phyloP scores from a whole-genome alignment of 2,797 vertebrate genomes.

The Chelon auratus region DNA sequence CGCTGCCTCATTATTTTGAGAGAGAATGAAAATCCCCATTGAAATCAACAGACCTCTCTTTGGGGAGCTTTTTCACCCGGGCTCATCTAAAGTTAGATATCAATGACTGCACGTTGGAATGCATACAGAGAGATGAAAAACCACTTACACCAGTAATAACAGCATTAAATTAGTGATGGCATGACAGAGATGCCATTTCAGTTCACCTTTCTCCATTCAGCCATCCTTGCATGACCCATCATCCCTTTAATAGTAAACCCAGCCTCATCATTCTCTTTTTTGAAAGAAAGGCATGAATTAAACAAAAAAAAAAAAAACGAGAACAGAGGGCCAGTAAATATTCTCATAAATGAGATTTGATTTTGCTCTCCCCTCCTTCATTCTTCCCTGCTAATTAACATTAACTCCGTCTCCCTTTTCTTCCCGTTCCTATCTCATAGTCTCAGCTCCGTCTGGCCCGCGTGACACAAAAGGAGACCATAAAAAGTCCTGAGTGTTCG shows the following conservation, averaged over 20 bases:
- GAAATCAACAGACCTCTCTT: conserved; percentile 48
- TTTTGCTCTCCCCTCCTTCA: conserved; percentile 57
- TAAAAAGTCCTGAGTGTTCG: conserved; percentile 69
- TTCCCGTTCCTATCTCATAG: conserved; percentile 63
- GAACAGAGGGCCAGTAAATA: conserved; percentile 73
- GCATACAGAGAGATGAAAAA: conserved; percentile 57
- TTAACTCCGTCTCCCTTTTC: conserved; percentile 61
- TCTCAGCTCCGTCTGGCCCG: conserved; percentile 61
- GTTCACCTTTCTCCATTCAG: conserved; percentile 55
- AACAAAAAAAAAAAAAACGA: conserved; percentile 30
- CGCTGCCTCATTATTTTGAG: conserved; percentile 61
- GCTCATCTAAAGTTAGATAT: conserved; percentile 67
- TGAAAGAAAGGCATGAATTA: conserved; percentile 55
- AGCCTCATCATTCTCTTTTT: conserved; percentile 49
- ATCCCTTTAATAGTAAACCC: conserved; percentile 64
- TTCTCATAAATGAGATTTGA: conserved; percentile 77
- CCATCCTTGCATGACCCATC: conserved; percentile 58
- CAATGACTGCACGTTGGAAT: conserved; percentile 51
- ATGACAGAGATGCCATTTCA: conserved; percentile 53
- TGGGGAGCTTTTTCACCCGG: conserved; percentile 27
- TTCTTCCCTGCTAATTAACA: conserved; percentile 81
- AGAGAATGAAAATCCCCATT: conserved; percentile 48
- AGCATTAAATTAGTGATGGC: conserved; percentile 59
- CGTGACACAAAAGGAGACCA: conserved; percentile 76
- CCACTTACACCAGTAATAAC: conserved; percentile 60